Conservation (phyloP, 2,113 vertebrate species). For the Martes martes region DNA sequence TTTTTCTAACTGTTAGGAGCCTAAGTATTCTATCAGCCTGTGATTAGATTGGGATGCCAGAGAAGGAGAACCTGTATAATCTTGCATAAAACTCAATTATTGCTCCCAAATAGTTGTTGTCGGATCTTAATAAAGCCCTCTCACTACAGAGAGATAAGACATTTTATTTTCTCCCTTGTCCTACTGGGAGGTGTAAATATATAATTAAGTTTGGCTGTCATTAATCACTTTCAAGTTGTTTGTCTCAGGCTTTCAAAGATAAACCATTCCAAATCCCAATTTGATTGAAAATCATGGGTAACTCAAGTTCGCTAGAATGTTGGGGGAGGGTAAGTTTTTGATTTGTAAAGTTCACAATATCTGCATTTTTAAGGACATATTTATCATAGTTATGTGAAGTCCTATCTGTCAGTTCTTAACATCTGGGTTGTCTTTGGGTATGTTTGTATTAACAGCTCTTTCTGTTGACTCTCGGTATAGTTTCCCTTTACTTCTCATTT, state of each 20-base stretch:
- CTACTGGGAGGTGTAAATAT: constrained; percentile 63
- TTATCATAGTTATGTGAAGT: not conserved
- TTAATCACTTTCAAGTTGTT: constrained; percentile 64
- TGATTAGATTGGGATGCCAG: constrained; percentile 34
- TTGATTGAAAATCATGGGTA: constrained; percentile 62
- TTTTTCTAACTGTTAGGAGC: constrained; percentile 31
- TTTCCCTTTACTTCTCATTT: not conserved
- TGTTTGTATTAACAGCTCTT: not conserved
- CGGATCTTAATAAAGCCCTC: constrained; percentile 56
- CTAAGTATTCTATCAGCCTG: not conserved
- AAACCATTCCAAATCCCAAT: constrained; percentile 60
- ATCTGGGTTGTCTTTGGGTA: not conserved
- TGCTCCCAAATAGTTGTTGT: constrained; percentile 56
- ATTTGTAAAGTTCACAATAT: not conserved
- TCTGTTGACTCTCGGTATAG: not conserved
- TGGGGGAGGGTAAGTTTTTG: not conserved
- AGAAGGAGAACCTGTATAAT: constrained; percentile 55
- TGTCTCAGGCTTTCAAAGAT: constrained; percentile 42
- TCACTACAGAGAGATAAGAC: constrained; percentile 32
- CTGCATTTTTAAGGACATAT: not conserved
- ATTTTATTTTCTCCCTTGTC: constrained; percentile 58
- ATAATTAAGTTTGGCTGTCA: constrained; percentile 65
- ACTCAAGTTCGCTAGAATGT: not conserved
- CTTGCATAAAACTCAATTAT: constrained; percentile 63
- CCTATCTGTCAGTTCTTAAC: not conserved